A percentile compares a stretch with the other conserved stretches of the same genome.
Conservation (phyloP, 2,888 invertebrate genomes). For the Dinocampus coccinellae region DNA sequence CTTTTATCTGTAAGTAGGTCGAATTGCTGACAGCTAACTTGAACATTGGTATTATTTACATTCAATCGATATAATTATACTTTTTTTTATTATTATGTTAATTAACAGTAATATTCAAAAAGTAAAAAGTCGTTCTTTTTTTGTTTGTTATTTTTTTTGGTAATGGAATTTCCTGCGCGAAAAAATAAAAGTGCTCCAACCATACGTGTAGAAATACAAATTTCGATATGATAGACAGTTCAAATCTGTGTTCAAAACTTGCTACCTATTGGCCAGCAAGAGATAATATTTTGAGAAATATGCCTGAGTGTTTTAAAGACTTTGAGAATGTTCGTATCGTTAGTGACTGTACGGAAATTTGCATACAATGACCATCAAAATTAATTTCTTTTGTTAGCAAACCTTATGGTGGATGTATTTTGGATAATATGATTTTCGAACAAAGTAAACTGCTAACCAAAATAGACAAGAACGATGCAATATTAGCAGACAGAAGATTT, state of each 20-base stretch:
- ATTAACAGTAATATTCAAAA: no score
- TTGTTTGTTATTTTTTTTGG: no score
- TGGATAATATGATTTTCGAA: conserved; percentile 28
- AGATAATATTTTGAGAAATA: conserved; percentile 47
- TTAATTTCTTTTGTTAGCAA: conserved; percentile 49
- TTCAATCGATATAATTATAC: no score
- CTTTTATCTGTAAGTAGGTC: no score
- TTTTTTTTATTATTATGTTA: no score
- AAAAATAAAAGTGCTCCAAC: no score
- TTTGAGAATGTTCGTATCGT: conserved; percentile 46
- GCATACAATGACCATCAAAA: conserved; percentile 47
- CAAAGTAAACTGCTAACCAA: conserved; percentile 19
- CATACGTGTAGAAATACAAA: conserved; percentile 48
- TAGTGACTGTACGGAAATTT: conserved; percentile 47
- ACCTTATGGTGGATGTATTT: conserved; percentile 39
- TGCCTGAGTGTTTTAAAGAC: conserved; percentile 49
- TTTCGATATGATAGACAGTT: conserved; percentile 23
- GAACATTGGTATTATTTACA: no score
- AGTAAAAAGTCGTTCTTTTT: no score
- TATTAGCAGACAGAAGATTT: conserved; percentile 44
- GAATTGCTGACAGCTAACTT: no score
- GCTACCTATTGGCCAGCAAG: conserved; percentile 31
- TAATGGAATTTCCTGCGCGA: no score
- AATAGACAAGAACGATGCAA: conserved; percentile 28
- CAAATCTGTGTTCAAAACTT: conserved; percentile 5